Percentiles rank a stretch among this genome's conserved stretches.
Conservation (phyloP, 1,140 invertebrate species). For the Sinonovacula constricta region DNA sequence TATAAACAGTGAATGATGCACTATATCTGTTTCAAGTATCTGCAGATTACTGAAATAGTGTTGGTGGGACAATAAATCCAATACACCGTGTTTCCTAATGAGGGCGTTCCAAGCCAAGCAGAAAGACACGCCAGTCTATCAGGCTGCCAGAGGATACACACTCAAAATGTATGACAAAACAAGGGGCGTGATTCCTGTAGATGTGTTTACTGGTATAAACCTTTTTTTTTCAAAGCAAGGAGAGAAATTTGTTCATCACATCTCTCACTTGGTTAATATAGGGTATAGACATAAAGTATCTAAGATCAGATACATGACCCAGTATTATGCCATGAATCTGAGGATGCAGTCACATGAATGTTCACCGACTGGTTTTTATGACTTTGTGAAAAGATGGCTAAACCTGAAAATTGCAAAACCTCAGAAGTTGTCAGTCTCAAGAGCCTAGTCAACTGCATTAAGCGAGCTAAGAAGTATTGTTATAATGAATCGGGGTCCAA, state of each 20-base stretch:
- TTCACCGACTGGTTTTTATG: constrained; percentile 27
- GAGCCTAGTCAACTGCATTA: too few species aligned
- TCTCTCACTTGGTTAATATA: constrained; percentile 28
- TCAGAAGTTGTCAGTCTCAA: constrained; percentile 9
- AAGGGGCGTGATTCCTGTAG: constrained; percentile 1
- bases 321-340: constrained; percentile 37
- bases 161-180: constrained; percentile 44
- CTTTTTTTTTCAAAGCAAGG: constrained; percentile 12
- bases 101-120: constrained; percentile 5
- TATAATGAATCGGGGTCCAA: too few species aligned
- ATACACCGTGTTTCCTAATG: too few species aligned
- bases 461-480: too few species aligned
- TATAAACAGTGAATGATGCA: too few species aligned
- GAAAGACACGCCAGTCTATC: constrained; percentile 39
- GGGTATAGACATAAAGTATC: constrained; percentile 36
- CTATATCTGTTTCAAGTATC: too few species aligned
- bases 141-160: constrained; percentile 34
- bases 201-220: not conserved
- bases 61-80: too few species aligned
- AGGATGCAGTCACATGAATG: not conserved
- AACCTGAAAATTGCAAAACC: constrained; percentile 8
- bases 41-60: too few species aligned
- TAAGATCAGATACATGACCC: constrained; percentile 11
- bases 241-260: constrained; percentile 19
- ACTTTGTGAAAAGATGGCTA: constrained; percentile 25